Conservation (phyloP, 2,113 vertebrate genomes). For the Cranoglanis bouderius region DNA sequence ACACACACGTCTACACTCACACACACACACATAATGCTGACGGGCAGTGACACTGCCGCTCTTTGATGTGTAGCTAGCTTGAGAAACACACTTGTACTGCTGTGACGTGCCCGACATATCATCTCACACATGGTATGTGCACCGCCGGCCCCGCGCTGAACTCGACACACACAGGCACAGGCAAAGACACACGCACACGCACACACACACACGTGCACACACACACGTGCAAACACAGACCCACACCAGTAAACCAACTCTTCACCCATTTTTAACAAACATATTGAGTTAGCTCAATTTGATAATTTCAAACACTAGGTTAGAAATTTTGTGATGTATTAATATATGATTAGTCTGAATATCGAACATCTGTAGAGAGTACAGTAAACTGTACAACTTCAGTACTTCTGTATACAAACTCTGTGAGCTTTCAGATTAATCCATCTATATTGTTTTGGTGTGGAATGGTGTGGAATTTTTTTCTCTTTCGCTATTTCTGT, state of each 20-base stretch:
- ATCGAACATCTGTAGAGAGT: not conserved
- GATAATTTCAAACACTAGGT: not conserved
- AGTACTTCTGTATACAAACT: not conserved
- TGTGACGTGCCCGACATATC: conserved; percentile 57
- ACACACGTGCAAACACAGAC: not conserved
- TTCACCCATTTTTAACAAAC: not conserved
- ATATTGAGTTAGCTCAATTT: not conserved
- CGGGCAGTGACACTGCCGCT: conserved; percentile 28
- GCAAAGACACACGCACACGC: not conserved
- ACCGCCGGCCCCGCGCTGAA: conserved; percentile 30
- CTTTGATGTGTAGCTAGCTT: conserved; percentile 70
- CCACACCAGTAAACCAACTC: not conserved
- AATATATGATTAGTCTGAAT: not conserved
- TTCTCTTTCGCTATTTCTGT: conserved; percentile 56
- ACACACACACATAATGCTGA: conserved; percentile 37
- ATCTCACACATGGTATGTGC: conserved; percentile 60
- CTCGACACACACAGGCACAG: conserved; percentile 16
- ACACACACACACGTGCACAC: not conserved
- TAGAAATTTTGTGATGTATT: not conserved
- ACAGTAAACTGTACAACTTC: not conserved
- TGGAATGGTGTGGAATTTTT: conserved; percentile 15
- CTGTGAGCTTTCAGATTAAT: not conserved
- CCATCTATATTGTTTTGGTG: not conserved
- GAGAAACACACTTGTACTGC: conserved; percentile 58
- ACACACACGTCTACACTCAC: conserved; percentile 48